phyloP scores from a whole-genome alignment of 1,140 invertebrate species.

The Gonioctena quinquepunctata region DNA sequence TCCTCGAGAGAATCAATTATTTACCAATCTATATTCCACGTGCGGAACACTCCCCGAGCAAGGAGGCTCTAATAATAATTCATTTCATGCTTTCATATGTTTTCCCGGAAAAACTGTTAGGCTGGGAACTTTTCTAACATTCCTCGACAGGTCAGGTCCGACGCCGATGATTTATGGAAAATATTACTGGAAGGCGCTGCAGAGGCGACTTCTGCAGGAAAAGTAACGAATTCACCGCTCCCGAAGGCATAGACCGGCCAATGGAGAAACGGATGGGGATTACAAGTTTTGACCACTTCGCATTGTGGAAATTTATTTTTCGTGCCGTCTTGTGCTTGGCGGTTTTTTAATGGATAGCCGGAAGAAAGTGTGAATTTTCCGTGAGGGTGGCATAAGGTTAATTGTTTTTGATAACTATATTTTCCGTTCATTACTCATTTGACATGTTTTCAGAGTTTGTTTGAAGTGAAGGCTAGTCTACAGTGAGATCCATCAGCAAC shows the following conservation, averaged over 20 bases:
- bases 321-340: background rate
- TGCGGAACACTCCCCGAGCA: slow-evolving; percentile 15
- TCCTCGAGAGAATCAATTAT: slow-evolving; percentile 25
- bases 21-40: slow-evolving; percentile 27
- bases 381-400: too few species aligned
- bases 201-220: slow-evolving; percentile 28
- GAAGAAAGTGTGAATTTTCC: too few species aligned
- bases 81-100: slow-evolving; percentile 38
- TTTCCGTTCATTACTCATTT: too few species aligned
- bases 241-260: slow-evolving; percentile 28
- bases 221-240: slow-evolving; percentile 39
- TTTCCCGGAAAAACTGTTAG: slow-evolving; percentile 29
- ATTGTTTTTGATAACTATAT: too few species aligned
- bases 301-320: slow-evolving; percentile 36
- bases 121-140: slow-evolving; percentile 37
- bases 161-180: slow-evolving; percentile 51
- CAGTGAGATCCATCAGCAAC: too few species aligned
- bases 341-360: too few species aligned
- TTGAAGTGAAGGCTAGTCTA: too few species aligned
- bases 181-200: slow-evolving; percentile 36
- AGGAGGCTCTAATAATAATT: slow-evolving; percentile 42
- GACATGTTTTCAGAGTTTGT: too few species aligned
- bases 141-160: slow-evolving; percentile 45
- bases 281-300: slow-evolving; percentile 37
- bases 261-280: slow-evolving; percentile 30